Base-by-base conservation (phyloP, 2,888 invertebrate genomes). In the Oscheius sp. region DNA sequence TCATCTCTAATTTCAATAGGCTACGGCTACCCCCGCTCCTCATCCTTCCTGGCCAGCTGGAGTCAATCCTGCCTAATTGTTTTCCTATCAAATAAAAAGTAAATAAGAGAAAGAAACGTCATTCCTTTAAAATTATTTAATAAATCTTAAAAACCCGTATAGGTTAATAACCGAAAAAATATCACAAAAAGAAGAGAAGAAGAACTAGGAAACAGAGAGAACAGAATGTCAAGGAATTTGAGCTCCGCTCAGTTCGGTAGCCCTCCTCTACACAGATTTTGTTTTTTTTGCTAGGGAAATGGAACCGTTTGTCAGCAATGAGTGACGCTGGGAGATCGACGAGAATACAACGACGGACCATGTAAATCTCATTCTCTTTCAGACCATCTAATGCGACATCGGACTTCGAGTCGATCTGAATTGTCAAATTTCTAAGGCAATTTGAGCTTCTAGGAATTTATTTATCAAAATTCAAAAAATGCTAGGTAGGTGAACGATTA, bases 51-150 rank as follows among this genome's bases (percentile, higher is more conserved):
- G 57, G 38, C 74, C 72, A 28, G 71, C 75, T 30, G 75, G 75
- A 41, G 68, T 67, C 28, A 75, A 75, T 49, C 75, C 75, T 5
- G 73, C 75, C 44, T 75, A 73, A 73, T 51, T 24, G 51, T 32
- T 62, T 49, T 3, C 24, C 22, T 24, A n/a, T n/a, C n/a, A n/a
- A n/a, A n/a, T n/a, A n/a, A n/a, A n/a, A n/a, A n/a, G n/a, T n/a
- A n/a, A n/a, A n/a, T n/a, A n/a, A n/a, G n/a, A n/a, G n/a, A n/a
- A n/a, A n/a, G n/a, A n/a, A 47, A 47, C 36, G 24, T 45, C 30
- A 20, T 30, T 47, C 45, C 44, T 41, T 24, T 44, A 28, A 17
- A 32, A 30, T 32, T 32, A 17, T 51, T 28, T 26, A 51, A 51
- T 51, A 51, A 44, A 44, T 44, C 17, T 44, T 36, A 9, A 9